phyloP scores from a whole-genome alignment of 23 tunicate genomes.

The Pegea sp. region DNA sequence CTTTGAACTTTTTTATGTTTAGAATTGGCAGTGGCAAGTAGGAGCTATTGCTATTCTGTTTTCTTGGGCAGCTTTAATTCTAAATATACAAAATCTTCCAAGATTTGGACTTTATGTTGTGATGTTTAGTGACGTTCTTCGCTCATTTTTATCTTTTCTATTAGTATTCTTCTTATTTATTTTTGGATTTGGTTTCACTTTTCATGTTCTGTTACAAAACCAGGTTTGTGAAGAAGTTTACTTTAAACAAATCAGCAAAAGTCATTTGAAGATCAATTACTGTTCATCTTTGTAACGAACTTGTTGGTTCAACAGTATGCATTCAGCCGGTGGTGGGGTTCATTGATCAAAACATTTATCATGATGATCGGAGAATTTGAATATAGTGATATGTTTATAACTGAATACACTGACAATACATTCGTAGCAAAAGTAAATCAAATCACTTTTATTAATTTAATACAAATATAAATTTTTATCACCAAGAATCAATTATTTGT shows the following conservation, averaged over 20 bases:
- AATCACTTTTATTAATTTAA: too few relatives aligned
- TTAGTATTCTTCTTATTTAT: slow-evolving; percentile 73
- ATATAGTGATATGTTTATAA: slow-evolving; percentile 40
- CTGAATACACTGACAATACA: slow-evolving; percentile 17
- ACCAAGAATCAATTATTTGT: background rate
- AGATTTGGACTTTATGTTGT: slow-evolving; percentile 82
- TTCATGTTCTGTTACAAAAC: slow-evolving; percentile 72
- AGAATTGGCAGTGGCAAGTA: slow-evolving; percentile 98
- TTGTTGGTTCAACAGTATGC: slow-evolving; percentile 49
- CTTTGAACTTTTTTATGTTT: too few relatives aligned
- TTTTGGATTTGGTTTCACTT: slow-evolving; percentile 83
- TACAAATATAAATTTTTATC: background rate
- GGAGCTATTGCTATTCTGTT: slow-evolving; percentile 66
- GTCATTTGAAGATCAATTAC: background rate
- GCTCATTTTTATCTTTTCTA: slow-evolving; percentile 55
- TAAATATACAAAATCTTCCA: slow-evolving; percentile 84
- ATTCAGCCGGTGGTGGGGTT: slow-evolving; percentile 67
- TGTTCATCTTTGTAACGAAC: too few relatives aligned
- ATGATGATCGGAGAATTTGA: slow-evolving; percentile 99
- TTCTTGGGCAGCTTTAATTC: slow-evolving; percentile 89
- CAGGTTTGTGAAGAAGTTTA: slow-evolving; percentile 22
- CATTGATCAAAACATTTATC: slow-evolving; percentile 68
- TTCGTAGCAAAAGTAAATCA: too few relatives aligned
- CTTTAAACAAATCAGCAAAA: background rate
- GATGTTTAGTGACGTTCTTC: slow-evolving; percentile 71